Percentiles rank a stretch among this genome's conserved stretches.
phyloP scores from a whole-genome alignment of 2,888 invertebrate genomes.

The Cremastinae sp. region DNA sequence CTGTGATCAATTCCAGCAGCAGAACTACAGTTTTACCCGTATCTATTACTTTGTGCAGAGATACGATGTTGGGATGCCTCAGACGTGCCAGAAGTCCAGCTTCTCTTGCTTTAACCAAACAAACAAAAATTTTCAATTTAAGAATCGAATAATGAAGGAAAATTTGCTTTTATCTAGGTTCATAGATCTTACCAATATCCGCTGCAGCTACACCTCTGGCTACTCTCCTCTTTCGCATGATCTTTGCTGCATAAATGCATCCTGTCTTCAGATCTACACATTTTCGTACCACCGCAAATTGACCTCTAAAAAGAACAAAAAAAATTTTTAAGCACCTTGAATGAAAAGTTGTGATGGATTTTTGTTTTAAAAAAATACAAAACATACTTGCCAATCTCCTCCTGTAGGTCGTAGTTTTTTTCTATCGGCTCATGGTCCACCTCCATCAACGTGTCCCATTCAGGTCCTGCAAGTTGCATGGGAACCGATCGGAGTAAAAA shows the following conservation, averaged over 20 bases:
- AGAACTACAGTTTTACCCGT: constrained; percentile 83
- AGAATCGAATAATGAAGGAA: neutral
- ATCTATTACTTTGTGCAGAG: constrained; percentile 84
- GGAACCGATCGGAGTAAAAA: too few species aligned
- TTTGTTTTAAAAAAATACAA: constrained; percentile 2
- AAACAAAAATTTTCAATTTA: constrained; percentile 6
- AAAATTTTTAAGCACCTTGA: constrained; percentile 8
- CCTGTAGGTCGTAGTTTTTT: constrained; percentile 81
- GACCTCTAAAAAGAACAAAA: constrained; percentile 81
- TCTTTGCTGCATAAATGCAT: constrained; percentile 84
- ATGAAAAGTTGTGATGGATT: neutral
- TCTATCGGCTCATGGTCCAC: constrained; percentile 81
- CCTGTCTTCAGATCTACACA: constrained; percentile 82
- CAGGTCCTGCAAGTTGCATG: constrained; percentile 69
- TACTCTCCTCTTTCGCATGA: constrained; percentile 83
- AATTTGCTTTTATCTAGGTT: neutral
- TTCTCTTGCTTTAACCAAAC: constrained; percentile 79
- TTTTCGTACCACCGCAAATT: constrained; percentile 84
- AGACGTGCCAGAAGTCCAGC: constrained; percentile 82
- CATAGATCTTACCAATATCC: constrained; percentile 81
- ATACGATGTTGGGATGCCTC: constrained; percentile 84
- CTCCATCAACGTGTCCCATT: constrained; percentile 80
- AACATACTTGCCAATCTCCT: constrained; percentile 83
- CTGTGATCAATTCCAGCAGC: constrained; percentile 84
- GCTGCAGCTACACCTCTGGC: constrained; percentile 83